Percentiles rank a stretch among this genome's conserved stretches.
phyloP scores from a whole-genome alignment of 2,113 vertebrate genomes.

The Charina bottae region DNA sequence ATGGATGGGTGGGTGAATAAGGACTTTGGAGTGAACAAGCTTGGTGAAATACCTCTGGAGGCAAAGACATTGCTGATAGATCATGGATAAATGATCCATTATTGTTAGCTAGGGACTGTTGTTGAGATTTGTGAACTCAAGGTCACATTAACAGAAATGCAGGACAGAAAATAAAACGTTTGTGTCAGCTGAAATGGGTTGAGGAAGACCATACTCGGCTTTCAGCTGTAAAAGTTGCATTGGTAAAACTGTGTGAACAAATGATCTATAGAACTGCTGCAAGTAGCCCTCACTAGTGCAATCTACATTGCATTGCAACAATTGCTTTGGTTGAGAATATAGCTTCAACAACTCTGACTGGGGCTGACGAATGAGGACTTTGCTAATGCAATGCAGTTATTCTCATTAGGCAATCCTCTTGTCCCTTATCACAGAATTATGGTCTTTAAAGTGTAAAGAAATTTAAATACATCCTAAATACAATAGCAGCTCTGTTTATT shows the following conservation, averaged over 20 bases:
- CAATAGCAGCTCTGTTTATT: not conserved
- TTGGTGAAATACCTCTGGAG: constrained; percentile 33
- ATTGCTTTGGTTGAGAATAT: not conserved
- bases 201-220: not conserved
- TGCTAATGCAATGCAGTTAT: not conserved
- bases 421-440: constrained; percentile 7
- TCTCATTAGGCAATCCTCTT: not conserved
- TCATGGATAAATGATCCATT: not conserved
- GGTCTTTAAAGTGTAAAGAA: not conserved
- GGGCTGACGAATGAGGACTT: not conserved
- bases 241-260: constrained; percentile 18
- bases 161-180: not conserved
- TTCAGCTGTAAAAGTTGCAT: not conserved
- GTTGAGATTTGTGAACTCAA: constrained; percentile 5
- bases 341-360: not conserved
- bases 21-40: not conserved
- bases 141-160: not conserved
- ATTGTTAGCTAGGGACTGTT: constrained; percentile 27
- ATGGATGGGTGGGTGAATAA: not conserved
- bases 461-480: not conserved
- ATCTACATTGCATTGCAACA: not conserved
- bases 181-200: constrained; percentile 2
- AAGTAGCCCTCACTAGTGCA: not conserved
- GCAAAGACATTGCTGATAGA: constrained; percentile 37
- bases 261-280: rapidly evolving